Conservation (phyloP, 1,140 invertebrate species). For the Zophobas morio region DNA sequence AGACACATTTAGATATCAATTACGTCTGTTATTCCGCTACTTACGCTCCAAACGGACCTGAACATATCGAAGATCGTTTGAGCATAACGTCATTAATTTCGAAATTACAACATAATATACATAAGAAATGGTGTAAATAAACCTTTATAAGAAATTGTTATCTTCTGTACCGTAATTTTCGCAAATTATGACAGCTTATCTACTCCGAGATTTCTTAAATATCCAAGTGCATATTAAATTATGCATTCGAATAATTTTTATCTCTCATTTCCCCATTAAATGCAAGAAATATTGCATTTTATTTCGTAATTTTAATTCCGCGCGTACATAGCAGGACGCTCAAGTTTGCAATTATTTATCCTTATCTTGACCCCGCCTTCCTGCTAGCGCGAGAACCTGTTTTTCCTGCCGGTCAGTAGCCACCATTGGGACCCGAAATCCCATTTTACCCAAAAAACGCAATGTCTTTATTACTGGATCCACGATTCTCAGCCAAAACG, state of each 20-base stretch:
- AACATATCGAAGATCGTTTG: constrained; percentile 24
- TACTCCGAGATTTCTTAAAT: constrained; percentile 46
- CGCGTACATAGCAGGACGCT: constrained; percentile 14
- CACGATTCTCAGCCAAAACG: no score
- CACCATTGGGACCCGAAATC: not conserved
- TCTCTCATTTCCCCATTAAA: constrained; percentile 52
- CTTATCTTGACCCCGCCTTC: constrained; percentile 48
- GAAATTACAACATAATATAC: constrained; percentile 49
- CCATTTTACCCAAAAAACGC: not conserved
- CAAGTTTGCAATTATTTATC: constrained; percentile 48
- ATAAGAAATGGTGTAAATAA: constrained; percentile 58
- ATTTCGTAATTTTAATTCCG: constrained; percentile 49
- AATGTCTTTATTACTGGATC: not conserved
- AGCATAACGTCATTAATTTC: constrained; percentile 25
- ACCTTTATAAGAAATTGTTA: constrained; percentile 54
- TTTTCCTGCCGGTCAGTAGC: not conserved
- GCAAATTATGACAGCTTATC: constrained; percentile 56
- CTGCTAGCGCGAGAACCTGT: constrained; percentile 40
- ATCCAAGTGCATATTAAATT: constrained; percentile 49
- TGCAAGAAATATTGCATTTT: constrained; percentile 50
- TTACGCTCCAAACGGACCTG: constrained; percentile 12
- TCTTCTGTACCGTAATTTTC: constrained; percentile 53
- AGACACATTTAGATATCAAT: constrained; percentile 37
- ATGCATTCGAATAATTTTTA: constrained; percentile 55
- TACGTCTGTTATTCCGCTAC: constrained; percentile 16